Base-by-base conservation (phyloP, 1,140 invertebrate genomes). In the Nebria ingens region DNA sequence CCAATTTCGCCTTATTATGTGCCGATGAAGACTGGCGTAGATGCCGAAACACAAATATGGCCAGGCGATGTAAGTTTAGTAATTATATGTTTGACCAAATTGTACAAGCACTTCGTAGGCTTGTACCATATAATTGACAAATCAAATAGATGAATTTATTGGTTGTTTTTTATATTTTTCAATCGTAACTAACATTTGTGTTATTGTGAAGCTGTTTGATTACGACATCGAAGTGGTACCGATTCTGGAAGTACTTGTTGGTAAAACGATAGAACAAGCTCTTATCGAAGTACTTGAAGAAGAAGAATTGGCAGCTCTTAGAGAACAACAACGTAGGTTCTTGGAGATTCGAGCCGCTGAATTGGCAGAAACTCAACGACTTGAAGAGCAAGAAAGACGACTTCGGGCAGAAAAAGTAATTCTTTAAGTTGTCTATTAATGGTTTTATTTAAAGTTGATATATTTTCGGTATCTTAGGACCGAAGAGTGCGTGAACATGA, bases 211-310 rank as follows among this genome's bases (percentile, higher is more conserved):
- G 81, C 72, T 91, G n/a, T 91, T 88, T 71, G 85, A 94, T 72
- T 96, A 91, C 72, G 91, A 95, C 71, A 71, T 81, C 61, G 91
- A 94, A 70, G 89, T 93, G 6, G 83, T 85, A 64, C 89, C 91
- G 4, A 85, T 94, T 38, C 75, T 94, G 52, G 91, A 94, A 70
- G 82, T 88, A 13, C 72, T 96, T 21, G 86, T 94, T 17, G 89
- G 89, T 19, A 90, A 91, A 68, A 91, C 89, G 22, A 77, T 93
- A 34, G 87, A 93, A 65, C 89, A 93, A 72, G 83, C 89, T 11
- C 73, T 95, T 59, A 78, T 88, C 2, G 92, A 96, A 69, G 83
- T 87, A 40, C 73, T 87, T 4, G 84, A 88, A 64, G 86, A 89
- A 65, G 86, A 89, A 67, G 86, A 88, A 69, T 71, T 87, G 54